Percentiles rank a stretch among this genome's conserved stretches.
phyloP scores from a whole-genome alignment of 2,797 vertebrate genomes.

The Sylvilagus floridanus region DNA sequence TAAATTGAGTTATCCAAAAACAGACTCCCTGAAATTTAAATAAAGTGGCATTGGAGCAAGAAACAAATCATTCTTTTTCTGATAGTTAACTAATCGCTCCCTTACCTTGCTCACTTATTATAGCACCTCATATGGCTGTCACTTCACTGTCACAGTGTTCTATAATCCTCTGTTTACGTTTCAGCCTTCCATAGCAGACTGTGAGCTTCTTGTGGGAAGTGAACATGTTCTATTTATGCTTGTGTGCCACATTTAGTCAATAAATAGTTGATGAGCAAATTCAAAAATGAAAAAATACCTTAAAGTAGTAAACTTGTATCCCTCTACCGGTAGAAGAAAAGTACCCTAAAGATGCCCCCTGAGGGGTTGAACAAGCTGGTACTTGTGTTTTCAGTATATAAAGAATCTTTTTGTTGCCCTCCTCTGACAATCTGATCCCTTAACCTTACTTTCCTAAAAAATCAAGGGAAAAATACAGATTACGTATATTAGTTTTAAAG shows the following conservation, averaged over 20 bases:
- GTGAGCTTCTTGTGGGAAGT: neutral
- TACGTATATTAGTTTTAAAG: neutral
- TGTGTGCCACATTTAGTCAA: neutral
- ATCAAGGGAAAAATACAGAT: neutral
- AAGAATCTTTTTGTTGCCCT: neutral
- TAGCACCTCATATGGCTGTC: neutral
- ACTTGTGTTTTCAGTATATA: neutral
- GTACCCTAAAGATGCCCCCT: neutral
- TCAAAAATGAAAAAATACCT: neutral
- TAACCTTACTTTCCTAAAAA: conserved; percentile 47
- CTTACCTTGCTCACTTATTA: neutral
- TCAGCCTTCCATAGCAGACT: neutral
- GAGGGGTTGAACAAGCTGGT: neutral
- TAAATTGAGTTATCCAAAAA: conserved; percentile 51
- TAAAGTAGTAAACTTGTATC: neutral
- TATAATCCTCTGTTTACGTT: neutral
- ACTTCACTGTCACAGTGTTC: neutral
- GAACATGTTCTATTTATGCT: neutral
- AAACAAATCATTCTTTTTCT: neutral
- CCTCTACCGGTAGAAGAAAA: neutral
- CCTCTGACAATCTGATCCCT: neutral
- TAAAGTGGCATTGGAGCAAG: conserved; percentile 17
- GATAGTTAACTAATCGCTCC: neutral
- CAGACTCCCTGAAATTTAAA: conserved; percentile 46
- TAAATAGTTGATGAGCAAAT: neutral